phyloP scores from a whole-genome alignment of 2,797 vertebrate genomes.

The Triplophysa bombifrons region DNA sequence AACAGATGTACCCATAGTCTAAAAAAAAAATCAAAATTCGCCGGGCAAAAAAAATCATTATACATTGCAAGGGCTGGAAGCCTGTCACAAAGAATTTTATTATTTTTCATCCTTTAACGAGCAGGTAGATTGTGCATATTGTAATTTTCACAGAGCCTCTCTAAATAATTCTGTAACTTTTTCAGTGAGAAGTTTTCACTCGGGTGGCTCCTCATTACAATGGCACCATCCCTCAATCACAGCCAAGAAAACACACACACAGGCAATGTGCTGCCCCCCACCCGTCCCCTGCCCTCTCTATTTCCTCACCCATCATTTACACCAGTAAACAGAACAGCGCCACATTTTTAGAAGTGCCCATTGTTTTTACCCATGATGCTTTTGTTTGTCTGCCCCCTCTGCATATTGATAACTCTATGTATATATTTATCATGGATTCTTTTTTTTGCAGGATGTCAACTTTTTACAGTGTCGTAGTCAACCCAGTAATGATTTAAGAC shows the following conservation, averaged over 20 bases:
- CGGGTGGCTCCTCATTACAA: constrained; percentile 75
- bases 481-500: constrained; percentile 9
- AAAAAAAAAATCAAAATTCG: constrained; percentile 69
- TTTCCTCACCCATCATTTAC: constrained; percentile 57
- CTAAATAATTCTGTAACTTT: constrained; percentile 85
- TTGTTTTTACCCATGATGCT: constrained; percentile 33
- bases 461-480: neutral
- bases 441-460: neutral
- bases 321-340: constrained; percentile 49
- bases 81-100: constrained; percentile 85
- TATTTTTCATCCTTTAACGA: constrained; percentile 82
- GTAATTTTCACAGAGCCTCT: constrained; percentile 77
- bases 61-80: constrained; percentile 77
- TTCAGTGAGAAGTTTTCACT: constrained; percentile 76
- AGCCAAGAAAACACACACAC: constrained; percentile 68
- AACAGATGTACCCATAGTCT: constrained; percentile 93
- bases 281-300: constrained; percentile 39
- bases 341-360: constrained; percentile 46
- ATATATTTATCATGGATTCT: neutral
- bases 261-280: constrained; percentile 47
- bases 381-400: constrained; percentile 32
- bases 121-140: constrained; percentile 82
- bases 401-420: constrained; percentile 25
- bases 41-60: constrained; percentile 79
- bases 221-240: constrained; percentile 79